A percentile compares a stretch with the other conserved stretches of the same genome.
Conservation (phyloP, 2,113 vertebrate species). For the Rhea americana region DNA sequence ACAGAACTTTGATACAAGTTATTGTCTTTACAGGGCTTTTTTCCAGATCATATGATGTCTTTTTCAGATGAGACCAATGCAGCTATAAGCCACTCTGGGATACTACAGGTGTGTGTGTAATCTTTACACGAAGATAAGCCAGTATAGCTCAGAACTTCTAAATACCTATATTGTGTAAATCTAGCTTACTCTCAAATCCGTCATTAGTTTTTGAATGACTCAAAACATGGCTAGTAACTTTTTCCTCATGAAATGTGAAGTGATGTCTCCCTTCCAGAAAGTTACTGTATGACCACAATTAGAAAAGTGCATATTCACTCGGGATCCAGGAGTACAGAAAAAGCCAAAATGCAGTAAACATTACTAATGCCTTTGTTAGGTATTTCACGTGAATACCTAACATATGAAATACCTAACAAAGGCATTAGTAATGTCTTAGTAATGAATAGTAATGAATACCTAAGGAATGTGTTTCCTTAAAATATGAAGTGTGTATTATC, state of each 20-base stretch:
- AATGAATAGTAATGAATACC: too few species aligned
- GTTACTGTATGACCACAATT: not conserved
- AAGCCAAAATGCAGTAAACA: not conserved
- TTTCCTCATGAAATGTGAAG: not conserved
- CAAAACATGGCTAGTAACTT: not conserved
- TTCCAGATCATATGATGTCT: constrained; percentile 96
- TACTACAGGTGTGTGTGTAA: constrained; percentile 87
- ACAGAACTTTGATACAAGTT: constrained; percentile 26
- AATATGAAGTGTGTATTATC: not conserved
- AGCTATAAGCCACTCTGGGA: constrained; percentile 83
- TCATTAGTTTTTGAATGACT: not conserved
- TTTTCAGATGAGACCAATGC: constrained; percentile 87
- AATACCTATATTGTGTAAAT: not conserved
- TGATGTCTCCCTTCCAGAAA: not conserved
- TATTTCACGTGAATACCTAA: not conserved
- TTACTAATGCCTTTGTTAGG: not conserved
- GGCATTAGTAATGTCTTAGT: too few species aligned
- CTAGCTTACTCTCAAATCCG: not conserved
- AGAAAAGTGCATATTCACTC: not conserved
- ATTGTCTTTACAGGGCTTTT: constrained; percentile 86
- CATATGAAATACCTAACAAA: too few species aligned
- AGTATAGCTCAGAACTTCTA: not conserved
- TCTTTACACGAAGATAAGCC: constrained; percentile 12
- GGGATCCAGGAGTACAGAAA: not conserved
- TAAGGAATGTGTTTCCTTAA: not conserved